These are phyloP conservation scores for Phallusia fumigata DNA, from an alignment of 23 tunicate species.

Conservation along the genomic window DNA sequence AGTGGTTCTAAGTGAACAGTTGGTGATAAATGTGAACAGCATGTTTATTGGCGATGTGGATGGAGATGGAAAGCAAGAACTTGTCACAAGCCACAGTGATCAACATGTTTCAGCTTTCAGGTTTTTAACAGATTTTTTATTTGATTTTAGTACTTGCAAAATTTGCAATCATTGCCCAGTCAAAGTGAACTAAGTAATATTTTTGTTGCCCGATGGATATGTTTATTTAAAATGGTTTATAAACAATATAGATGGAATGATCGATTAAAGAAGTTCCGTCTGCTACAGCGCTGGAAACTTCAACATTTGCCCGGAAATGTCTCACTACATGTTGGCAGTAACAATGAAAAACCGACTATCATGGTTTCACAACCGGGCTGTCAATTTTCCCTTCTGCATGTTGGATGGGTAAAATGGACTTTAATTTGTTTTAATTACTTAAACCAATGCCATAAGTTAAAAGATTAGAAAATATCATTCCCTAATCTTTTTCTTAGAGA, in stretches of 20 bases:
- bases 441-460: too few species aligned
- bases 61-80: slow-evolving; percentile 46
- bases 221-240: too few species aligned
- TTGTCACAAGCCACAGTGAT: slow-evolving; percentile 78
- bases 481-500: not conserved
- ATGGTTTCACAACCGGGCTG: slow-evolving; percentile 93
- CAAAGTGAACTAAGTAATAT: too few species aligned
- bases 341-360: slow-evolving; percentile 29
- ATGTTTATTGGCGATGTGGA: slow-evolving; percentile 69
- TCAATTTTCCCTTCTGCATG: slow-evolving; percentile 53
- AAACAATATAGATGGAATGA: slow-evolving; percentile 92
- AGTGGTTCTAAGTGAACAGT: not conserved
- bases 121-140: slow-evolving; percentile 1
- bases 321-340: slow-evolving; percentile 44
- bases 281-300: slow-evolving; percentile 71
- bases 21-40: slow-evolving; percentile 37
- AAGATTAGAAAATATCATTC: too few species aligned
- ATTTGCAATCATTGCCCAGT: too few species aligned
- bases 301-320: slow-evolving; percentile 55
- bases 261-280: slow-evolving; percentile 18
- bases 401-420: slow-evolving; percentile 38
- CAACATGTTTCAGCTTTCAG: slow-evolving; percentile 81
- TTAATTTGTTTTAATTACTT: too few species aligned
- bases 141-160: not conserved
- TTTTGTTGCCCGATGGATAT: too few species aligned